Evolutionary conservation across 2,888 invertebrate genomes (phyloP).

Genomic region (Luffia ferchaultella): DNA sequence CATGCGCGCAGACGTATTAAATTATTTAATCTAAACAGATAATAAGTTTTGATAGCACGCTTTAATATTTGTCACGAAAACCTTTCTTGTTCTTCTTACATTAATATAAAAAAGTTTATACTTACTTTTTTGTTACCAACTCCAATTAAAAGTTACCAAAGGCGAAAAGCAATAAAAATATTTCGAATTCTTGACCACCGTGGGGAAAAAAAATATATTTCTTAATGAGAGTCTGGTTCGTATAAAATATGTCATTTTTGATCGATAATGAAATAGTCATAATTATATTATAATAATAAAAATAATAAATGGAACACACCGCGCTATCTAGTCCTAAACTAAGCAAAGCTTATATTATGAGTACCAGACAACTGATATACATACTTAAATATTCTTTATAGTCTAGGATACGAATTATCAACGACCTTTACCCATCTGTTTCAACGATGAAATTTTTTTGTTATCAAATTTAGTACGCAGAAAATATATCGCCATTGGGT

Average conservation of each 20-base stretch:
- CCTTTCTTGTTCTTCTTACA: neutral
- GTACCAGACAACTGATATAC: neutral
- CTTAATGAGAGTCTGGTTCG: neutral
- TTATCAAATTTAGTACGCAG: too few relatives aligned
- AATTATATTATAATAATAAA: neutral
- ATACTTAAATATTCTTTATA: neutral
- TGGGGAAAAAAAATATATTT: neutral
- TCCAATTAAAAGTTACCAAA: neutral
- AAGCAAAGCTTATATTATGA: neutral
- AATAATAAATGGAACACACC: neutral
- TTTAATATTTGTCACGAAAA: neutral
- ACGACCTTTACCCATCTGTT: neutral
- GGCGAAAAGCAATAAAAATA: neutral
- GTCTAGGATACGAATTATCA: neutral
- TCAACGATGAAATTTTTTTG: neutral
- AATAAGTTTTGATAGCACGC: neutral
- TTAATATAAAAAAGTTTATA: neutral
- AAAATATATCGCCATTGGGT: too few relatives aligned
- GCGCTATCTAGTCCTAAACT: neutral
- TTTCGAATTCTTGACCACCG: neutral
- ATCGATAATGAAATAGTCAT: too few relatives aligned
- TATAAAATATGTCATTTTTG: neutral
- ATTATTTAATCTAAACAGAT: neutral
- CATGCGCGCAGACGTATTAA: neutral
- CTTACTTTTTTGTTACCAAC: neutral